phyloP scores from a whole-genome alignment of 2,888 invertebrate species.

The Dorcus hopei region DNA sequence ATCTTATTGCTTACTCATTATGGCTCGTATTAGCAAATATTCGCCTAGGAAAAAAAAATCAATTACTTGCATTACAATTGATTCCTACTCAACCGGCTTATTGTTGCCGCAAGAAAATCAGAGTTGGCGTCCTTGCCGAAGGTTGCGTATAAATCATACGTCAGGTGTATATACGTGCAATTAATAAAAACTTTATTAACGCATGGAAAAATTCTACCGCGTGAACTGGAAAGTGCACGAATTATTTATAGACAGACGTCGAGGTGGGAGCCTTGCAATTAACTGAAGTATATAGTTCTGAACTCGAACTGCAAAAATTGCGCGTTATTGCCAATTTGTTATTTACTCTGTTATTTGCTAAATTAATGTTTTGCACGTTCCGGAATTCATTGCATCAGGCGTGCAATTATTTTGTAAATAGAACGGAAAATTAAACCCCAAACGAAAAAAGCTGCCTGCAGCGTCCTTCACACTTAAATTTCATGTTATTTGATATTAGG shows the following conservation, averaged over 20 bases:
- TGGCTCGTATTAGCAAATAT: not conserved
- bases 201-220: not conserved
- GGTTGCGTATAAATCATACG: constrained; percentile 21
- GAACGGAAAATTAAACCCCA: too few relatives aligned
- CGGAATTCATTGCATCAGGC: too few relatives aligned
- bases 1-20: not conserved
- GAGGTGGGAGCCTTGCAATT: too few relatives aligned
- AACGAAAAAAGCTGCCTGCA: too few relatives aligned
- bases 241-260: not conserved
- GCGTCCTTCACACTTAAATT: too few relatives aligned
- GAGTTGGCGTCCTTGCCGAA: constrained; percentile 22
- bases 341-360: too few relatives aligned
- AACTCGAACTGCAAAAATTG: too few relatives aligned
- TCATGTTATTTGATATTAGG: too few relatives aligned
- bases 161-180: constrained; percentile 15
- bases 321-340: too few relatives aligned
- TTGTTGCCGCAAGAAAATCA: constrained; percentile 5
- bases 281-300: too few relatives aligned
- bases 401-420: too few relatives aligned
- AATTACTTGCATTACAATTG: constrained; percentile 12
- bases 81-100: not conserved
- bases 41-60: constrained; percentile 3
- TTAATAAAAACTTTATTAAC: not conserved
- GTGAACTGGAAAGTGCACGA: constrained; percentile 2
- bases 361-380: too few relatives aligned